Base-by-base conservation (phyloP, 2,888 invertebrate genomes). In the Scaptomyza caliginosa region DNA sequence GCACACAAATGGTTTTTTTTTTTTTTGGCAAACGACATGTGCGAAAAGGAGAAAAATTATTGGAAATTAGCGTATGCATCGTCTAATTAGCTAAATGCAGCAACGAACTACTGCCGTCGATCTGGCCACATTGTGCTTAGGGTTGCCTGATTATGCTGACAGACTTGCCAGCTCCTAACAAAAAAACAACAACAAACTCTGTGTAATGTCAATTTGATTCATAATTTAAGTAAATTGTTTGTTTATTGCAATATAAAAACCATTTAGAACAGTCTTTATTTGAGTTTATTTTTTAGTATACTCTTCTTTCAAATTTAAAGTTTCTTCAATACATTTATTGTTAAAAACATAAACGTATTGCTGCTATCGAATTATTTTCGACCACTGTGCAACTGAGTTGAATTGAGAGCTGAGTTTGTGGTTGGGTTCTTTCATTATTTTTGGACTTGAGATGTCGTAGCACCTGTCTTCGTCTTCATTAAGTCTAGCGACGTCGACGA, bases 381-480 rank as follows among this genome's bases (percentile, higher is more conserved):
- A 32, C 26, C 62, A 57, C 28, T 49, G 49, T 49, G 48, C 48
- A 4, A 19, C 17, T 10, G 17, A 38, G 21, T 28, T 28, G 23
- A 36, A 16, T 26, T 50, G 13, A 6, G 13, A n/a, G n/a, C 13
- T 32, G 8, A 46, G 39, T 13, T 32, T 45, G 13, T 28, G 16
- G 2, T 23, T 23, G 11, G 40, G 63, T 38, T 46, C 30, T 38
- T 43, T 34, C 11, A n/a, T 13, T 17, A 10, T 10, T 13, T n/a
- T 21, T 17, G 32, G 19, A 6, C 13, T 56, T 40, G 38, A 40
- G 58, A 30, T 42, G 57, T 49, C n/a, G 63, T 2, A 51, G 74
- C 80, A 80, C 80, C 80, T 80, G 80, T 69, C 77, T 60, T 57
- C n/a, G 67, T 59, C 71, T 72, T 72, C 80, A 83, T 80, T 83